These are phyloP conservation scores for Sesamia inferens DNA, from an alignment of 2,888 invertebrate genomes.

Conservation along the genomic window DNA sequence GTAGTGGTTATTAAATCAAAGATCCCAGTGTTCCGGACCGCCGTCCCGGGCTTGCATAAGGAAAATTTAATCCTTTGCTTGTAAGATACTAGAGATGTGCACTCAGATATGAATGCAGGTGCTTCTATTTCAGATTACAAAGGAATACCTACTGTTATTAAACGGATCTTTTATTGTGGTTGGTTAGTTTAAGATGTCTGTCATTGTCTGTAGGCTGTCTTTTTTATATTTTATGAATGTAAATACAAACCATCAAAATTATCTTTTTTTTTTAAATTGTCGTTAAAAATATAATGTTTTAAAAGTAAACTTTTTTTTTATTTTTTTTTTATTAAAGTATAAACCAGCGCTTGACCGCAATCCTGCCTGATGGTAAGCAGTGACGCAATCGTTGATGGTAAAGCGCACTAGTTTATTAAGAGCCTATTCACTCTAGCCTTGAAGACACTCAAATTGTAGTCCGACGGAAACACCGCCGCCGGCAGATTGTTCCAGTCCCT, in stretches of 20 bases:
- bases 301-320: too few species aligned
- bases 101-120: conserved; percentile 54
- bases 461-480: too few species aligned
- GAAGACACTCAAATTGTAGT: too few species aligned
- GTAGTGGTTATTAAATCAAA: conserved; percentile 73
- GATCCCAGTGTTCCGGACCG: conserved; percentile 62
- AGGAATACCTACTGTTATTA: conserved; percentile 40
- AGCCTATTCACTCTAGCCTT: too few species aligned
- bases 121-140: conserved; percentile 44
- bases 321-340: too few species aligned
- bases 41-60: conserved; percentile 51
- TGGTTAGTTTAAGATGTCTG: conserved; percentile 12
- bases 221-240: too few species aligned
- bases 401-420: too few species aligned
- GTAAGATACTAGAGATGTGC: conserved; percentile 49
- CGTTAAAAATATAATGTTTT: too few species aligned
- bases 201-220: conserved; percentile 1
- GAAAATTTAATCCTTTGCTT: conserved; percentile 66
- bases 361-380: too few species aligned
- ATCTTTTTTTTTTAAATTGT: background rate
- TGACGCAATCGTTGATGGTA: too few species aligned
- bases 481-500: too few species aligned
- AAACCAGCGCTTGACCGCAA: too few species aligned
- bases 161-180: conserved; percentile 30
- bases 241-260: background rate